These are phyloP conservation scores for Ornithoptera alexandrae DNA, from an alignment of 2,888 invertebrate genomes.

Conservation along the genomic window DNA sequence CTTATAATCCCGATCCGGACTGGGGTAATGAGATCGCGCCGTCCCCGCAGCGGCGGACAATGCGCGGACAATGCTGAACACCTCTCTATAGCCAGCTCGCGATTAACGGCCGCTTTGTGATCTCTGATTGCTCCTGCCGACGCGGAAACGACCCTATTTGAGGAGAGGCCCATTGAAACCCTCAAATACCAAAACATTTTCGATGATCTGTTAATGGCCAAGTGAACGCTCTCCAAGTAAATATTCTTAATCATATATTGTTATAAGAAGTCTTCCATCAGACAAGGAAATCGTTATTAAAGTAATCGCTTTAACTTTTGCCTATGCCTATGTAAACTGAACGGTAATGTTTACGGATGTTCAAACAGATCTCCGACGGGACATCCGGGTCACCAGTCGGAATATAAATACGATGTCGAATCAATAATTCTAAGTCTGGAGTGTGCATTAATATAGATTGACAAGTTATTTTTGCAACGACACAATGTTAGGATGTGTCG, in stretches of 20 bases:
- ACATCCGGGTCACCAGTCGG: not conserved
- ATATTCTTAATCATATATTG: too few species aligned
- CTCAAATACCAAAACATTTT: slow-evolving; percentile 26
- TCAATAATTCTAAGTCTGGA: slow-evolving; percentile 22
- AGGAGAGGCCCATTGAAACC: slow-evolving; percentile 18
- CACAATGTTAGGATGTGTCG: not conserved
- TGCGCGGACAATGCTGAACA: slow-evolving; percentile 41
- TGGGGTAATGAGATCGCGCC: slow-evolving; percentile 35
- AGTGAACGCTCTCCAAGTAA: not conserved
- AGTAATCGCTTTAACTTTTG: too few species aligned
- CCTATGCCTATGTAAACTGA: too few species aligned
- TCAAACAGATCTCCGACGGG: too few species aligned
- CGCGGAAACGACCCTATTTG: slow-evolving; percentile 12
- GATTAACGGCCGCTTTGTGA: slow-evolving; percentile 60
- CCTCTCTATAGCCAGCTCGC: slow-evolving; percentile 48
- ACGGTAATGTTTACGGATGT: too few species aligned
- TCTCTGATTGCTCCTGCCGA: slow-evolving; percentile 35
- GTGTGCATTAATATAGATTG: slow-evolving; percentile 10
- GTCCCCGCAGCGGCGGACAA: slow-evolving; percentile 41
- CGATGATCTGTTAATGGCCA: slow-evolving; percentile 13
- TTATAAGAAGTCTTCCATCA: too few species aligned
- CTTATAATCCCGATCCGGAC: slow-evolving; percentile 31
- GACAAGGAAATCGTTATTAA: too few species aligned
- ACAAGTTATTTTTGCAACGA: slow-evolving; percentile 20
- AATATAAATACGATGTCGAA: slow-evolving; percentile 23